A percentile compares a stretch with the other conserved stretches of the same genome.
Evolutionary conservation across 2,888 invertebrate genomes (phyloP).

Genomic region (Megaustenia siamemsis): DNA sequence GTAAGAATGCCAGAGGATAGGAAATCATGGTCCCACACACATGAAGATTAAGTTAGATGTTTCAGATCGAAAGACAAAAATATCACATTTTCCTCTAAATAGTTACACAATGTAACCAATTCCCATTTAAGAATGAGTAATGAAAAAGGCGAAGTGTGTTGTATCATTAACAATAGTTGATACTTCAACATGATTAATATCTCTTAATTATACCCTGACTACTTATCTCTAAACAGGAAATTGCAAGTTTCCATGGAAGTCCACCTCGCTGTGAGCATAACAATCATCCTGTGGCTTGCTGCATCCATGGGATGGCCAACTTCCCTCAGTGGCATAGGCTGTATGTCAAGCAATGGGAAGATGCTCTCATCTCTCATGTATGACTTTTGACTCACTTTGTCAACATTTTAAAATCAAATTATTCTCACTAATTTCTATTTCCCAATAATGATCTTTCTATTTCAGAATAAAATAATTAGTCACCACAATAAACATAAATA

Average conservation of each 20-base stretch:
- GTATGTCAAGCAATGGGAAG: slow-evolving; percentile 54
- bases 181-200: too few species aligned
- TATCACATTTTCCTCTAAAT: too few species aligned
- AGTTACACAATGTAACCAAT: too few species aligned
- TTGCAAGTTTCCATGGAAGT: slow-evolving; percentile 58
- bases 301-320: slow-evolving; percentile 60
- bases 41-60: too few species aligned
- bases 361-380: slow-evolving; percentile 41
- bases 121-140: too few species aligned
- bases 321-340: slow-evolving; percentile 63
- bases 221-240: slow-evolving; percentile 32
- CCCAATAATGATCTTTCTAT: background rate
- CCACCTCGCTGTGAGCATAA: slow-evolving; percentile 55
- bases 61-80: too few species aligned
- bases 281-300: slow-evolving; percentile 57
- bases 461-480: background rate
- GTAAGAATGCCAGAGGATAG: too few species aligned
- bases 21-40: too few species aligned
- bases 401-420: background rate
- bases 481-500: too few species aligned
- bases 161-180: too few species aligned
- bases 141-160: too few species aligned
- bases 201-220: too few species aligned
- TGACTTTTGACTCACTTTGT: background rate
- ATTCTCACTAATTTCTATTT: background rate